A percentile compares a stretch with the other conserved stretches of the same genome.
These are phyloP conservation scores for Anthopleura sola DNA, from an alignment of 64 coral and sea anemone species.

Conservation along the genomic window DNA sequence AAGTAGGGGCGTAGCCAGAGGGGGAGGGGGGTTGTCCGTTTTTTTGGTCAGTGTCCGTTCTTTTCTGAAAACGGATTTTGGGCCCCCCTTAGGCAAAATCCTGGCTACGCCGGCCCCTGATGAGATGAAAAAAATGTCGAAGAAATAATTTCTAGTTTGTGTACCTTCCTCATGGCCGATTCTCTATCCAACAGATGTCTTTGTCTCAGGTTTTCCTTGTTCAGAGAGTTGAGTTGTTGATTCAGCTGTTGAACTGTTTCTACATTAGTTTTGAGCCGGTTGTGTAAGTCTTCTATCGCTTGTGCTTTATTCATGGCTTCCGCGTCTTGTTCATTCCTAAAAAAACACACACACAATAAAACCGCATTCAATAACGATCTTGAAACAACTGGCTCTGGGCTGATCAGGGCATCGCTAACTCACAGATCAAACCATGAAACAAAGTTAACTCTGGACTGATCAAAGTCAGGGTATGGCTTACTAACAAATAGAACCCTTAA, in stretches of 20 bases:
- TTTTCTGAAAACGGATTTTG: no score
- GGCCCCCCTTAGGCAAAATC: no score
- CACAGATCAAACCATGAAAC: no score
- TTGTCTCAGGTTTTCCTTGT: slow-evolving; percentile 82
- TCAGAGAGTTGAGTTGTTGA: slow-evolving; percentile 75
- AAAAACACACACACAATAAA: background rate
- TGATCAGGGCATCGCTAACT: no score
- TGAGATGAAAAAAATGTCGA: background rate
- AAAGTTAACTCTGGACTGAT: no score
- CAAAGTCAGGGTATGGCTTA: no score
- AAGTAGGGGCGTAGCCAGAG: no score
- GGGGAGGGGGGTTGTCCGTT: no score
- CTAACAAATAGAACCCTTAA: no score
- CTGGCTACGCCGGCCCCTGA: no score
- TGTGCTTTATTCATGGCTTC: slow-evolving; percentile 85
- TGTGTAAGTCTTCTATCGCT: slow-evolving; percentile 90
- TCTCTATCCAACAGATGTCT: slow-evolving; percentile 80
- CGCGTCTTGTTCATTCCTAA: slow-evolving; percentile 82
- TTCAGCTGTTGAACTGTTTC: slow-evolving; percentile 91
- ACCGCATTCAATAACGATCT: background rate
- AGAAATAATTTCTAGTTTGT: background rate
- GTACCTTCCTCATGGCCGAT: slow-evolving; percentile 81
- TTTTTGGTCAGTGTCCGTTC: no score
- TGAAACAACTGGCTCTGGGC: no score
- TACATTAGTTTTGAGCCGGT: slow-evolving; percentile 84